Evolutionary conservation across 2,113 vertebrate species (phyloP), one percentile per base, ranked within the genome.

Genomic region (Dascyllus trimaculatus): DNA sequence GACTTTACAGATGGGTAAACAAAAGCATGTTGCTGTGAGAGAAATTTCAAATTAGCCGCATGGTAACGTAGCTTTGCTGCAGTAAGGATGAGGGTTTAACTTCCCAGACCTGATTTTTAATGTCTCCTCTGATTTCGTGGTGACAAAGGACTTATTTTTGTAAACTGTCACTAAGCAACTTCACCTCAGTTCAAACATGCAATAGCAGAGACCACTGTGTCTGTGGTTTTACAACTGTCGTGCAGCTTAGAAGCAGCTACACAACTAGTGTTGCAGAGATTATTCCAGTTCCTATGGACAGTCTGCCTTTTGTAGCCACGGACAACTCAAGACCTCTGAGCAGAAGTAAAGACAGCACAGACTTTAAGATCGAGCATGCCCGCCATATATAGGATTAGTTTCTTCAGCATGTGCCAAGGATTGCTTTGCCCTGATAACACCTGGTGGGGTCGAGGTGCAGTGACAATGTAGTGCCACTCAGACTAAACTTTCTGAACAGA

Each of bases 351-450:
- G 26, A 64, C 65, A n/a, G 65, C 60, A 56, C 60, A 65, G 52
- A 68, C 48, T 63, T 38, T 29, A 48, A 61, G 62, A 57, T 63
- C 26, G 64, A 58, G 59, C 80, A 71, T 72, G 48, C 9, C 59
- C 5, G 40, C 81, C 60, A 76, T 48, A 56, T 26, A 46, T 77
- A 82, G 67, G 49, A 68, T 70, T 53, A 19, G 45, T 61, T 63
- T 78, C 61, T 56, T 54, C 75, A 75, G 81, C 81, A 75, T 75
- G 84, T 92, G 85, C 90, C 89, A 89, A 81, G 26, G 63, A 76
- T 68, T 19, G 64, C 46, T 82, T 82, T 26, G 18, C 54, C 66
- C 49, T 66, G 21, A 70, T 48, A 14, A 70, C 5, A 22, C 53
- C 7, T 58, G 11, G 53, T 78, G 46, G n/a, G 18, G 53, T 52